These are phyloP conservation scores for Astyanax mexicanus DNA, from an alignment of 2,797 vertebrate species.

Conservation along the genomic window DNA sequence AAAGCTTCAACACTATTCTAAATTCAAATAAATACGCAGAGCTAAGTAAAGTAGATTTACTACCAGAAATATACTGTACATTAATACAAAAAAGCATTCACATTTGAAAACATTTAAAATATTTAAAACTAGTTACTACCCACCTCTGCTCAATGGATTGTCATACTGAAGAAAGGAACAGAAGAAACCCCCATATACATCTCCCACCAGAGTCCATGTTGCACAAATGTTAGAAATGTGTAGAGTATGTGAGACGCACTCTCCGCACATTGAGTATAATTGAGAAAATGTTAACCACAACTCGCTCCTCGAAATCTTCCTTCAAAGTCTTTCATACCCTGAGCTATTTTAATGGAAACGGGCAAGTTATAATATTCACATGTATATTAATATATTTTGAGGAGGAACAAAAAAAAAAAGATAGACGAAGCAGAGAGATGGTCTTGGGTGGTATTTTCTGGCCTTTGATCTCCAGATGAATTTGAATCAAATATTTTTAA, in stretches of 20 bases:
- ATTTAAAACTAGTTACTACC: neutral
- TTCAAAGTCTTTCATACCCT: slow-evolving; percentile 53
- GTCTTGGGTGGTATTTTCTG: slow-evolving; percentile 68
- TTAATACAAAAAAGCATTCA: neutral
- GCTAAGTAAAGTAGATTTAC: neutral
- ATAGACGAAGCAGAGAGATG: slow-evolving; percentile 50
- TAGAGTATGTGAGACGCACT: slow-evolving; percentile 41
- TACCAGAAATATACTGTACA: neutral
- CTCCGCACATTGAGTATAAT: slow-evolving; percentile 47
- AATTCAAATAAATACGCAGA: too few species aligned
- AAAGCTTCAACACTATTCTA: too few species aligned
- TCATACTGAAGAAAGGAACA: neutral
- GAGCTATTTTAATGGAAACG: slow-evolving; percentile 49
- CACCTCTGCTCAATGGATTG: neutral
- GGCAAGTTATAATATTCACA: slow-evolving; percentile 60
- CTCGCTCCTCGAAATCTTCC: slow-evolving; percentile 31
- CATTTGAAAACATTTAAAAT: neutral
- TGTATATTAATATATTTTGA: slow-evolving; percentile 70
- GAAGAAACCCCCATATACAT: slow-evolving; percentile 11
- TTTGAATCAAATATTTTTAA: slow-evolving; percentile 80
- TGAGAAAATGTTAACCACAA: slow-evolving; percentile 41
- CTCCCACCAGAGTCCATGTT: slow-evolving; percentile 25
- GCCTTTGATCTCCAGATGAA: slow-evolving; percentile 76
- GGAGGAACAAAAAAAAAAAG: slow-evolving; percentile 56
- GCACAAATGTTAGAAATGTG: slow-evolving; percentile 44